Base-by-base conservation (phyloP, 2,113 vertebrate species). In the Butorides virescens region DNA sequence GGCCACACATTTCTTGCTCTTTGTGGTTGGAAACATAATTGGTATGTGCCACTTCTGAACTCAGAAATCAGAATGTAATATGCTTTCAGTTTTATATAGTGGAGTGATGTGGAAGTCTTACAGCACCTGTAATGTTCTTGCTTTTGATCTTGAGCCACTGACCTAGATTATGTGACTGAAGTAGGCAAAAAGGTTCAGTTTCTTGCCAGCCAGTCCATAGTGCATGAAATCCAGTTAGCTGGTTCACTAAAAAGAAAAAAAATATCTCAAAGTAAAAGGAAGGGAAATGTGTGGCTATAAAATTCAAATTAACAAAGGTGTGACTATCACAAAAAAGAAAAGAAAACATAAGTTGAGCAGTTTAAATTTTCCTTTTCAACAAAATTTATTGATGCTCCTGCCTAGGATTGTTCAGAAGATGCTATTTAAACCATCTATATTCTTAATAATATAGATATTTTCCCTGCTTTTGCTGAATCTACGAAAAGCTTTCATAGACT, bases 41-140 rank as follows among this genome's bases (percentile, higher is more conserved):
- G 1, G 1, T 30, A 11, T 0, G 0, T 85, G 37, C 10, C 11
- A n/a, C 47, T 85, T 77, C 20, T 63, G 36, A 81, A 21, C 16
- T 74, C 30, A 49, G 34, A 77, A 84, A 77, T 70, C 14, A 29
- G 34, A 37, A 21, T 29, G 20, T 15, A 52, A 15, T 18, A 5
- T 15, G 11, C 11, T 62, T 85, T 74, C 16, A 11, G 5, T 26
- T 75, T 63, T 63, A 32, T 29, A 4, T 15, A 6, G 22, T 29
- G 21, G n/a, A 74, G 25, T 2, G 7, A 42, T n/a, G 13, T 37
- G 20, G 9, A 79, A 88, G 26, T 46, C 29, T 39, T 46, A 22
- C 4, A 67, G 26, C 13, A n/a, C 30, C 30, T 61, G 32, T 55
- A 46, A 53, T 11, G 20, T 63, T 72, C 11, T 39, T 65, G 37